Conservation (phyloP, 2,888 invertebrate species). For the Tigriopus californicus region DNA sequence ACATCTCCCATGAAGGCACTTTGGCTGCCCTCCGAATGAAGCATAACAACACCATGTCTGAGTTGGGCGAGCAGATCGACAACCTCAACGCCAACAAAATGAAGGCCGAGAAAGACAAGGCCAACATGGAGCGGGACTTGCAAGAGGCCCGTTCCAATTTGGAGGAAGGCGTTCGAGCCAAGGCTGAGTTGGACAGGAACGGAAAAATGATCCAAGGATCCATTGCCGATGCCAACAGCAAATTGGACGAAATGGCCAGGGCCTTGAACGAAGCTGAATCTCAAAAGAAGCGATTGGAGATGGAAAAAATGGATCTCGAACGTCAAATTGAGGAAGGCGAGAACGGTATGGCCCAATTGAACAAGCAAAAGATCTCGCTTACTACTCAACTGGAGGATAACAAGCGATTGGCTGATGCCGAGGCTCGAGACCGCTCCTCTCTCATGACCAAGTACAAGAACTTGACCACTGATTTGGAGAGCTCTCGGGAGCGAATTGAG, state of each 20-base stretch:
- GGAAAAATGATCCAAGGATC: constrained; percentile 32
- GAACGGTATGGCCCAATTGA: constrained; percentile 25
- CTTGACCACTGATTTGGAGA: constrained; percentile 28
- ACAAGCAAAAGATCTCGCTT: constrained; percentile 32
- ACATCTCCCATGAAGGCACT: constrained; percentile 34
- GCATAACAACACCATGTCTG: constrained; percentile 33
- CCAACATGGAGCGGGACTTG: constrained; percentile 13
- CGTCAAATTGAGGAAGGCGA: constrained; percentile 36
- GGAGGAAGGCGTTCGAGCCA: constrained; percentile 6
- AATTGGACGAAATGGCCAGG: constrained; percentile 33
- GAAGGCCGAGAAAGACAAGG: constrained; percentile 23
- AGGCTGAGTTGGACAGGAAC: constrained; percentile 14
- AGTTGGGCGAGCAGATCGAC: constrained; percentile 37
- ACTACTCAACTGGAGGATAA: constrained; percentile 63
- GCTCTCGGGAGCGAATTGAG: constrained; percentile 38
- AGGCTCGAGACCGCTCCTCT: constrained; percentile 44
- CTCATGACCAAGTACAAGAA: constrained; percentile 33
- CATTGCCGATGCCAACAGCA: constrained; percentile 31
- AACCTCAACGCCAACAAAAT: constrained; percentile 35
- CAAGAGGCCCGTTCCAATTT: constrained; percentile 3
- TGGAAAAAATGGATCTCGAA: constrained; percentile 32
- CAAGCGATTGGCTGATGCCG: constrained; percentile 60
- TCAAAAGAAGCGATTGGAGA: constrained; percentile 30
- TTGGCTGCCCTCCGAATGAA: constrained; percentile 35
- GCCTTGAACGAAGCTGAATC: constrained; percentile 30